These are phyloP conservation scores for Callocephalon fimbriatum DNA, from an alignment of 2,113 vertebrate genomes.

Conservation along the genomic window DNA sequence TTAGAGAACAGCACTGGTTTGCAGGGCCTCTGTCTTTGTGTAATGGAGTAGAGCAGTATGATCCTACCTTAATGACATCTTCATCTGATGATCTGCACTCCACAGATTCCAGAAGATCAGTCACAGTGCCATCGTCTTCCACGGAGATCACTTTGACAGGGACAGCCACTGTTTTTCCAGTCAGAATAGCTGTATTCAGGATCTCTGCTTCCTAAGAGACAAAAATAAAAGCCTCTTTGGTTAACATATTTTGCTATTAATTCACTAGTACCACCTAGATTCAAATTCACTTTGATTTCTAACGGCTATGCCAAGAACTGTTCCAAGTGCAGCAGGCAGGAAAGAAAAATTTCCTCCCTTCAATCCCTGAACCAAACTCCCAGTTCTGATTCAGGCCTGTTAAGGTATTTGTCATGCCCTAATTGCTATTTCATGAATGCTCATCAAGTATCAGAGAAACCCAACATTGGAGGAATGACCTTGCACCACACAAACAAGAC, in stretches of 20 bases:
- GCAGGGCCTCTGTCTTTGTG: background rate
- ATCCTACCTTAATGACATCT: constrained; percentile 88
- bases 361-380: background rate
- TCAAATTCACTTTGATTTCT: background rate
- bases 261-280: background rate
- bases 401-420: background rate
- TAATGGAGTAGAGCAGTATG: background rate
- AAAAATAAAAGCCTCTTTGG: background rate
- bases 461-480: background rate
- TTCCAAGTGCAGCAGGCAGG: background rate
- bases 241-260: background rate
- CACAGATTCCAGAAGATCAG: constrained; percentile 81
- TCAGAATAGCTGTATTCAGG: constrained; percentile 92
- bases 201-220: constrained; percentile 80
- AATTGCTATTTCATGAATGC: background rate
- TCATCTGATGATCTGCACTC: constrained; percentile 87
- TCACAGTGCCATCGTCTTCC: constrained; percentile 81
- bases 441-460: background rate
- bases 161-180: constrained; percentile 85
- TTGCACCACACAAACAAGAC: background rate
- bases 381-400: background rate
- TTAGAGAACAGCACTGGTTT: background rate
- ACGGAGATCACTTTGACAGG: constrained; percentile 87
- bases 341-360: background rate
- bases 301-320: background rate